Evolutionary conservation across 2,888 invertebrate species (phyloP), one percentile per base, ranked within the genome.

Genomic region (Linhomoeus sp.): DNA sequence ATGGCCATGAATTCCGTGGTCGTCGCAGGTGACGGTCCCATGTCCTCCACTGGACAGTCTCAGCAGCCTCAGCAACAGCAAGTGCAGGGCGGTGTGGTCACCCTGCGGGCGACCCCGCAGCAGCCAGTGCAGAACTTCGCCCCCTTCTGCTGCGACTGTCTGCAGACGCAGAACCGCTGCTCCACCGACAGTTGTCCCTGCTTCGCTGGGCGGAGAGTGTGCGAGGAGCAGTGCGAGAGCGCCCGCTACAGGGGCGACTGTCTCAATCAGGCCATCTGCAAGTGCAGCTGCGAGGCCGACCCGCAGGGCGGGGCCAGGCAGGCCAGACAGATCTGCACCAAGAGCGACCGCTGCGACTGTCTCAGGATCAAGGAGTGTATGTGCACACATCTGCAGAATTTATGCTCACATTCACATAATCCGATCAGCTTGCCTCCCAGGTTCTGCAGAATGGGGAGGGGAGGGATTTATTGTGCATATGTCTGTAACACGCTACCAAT

Each of bases 181-280:
- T 52, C 55, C 44, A 53, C 58, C 14, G 63, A 63, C 45, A 53
- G 54, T 14, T 63, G 63, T 49, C 61, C 62, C 1, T 63, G 63
- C 50, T 56, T 58, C 24, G 61, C 61, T 1, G 56, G 59, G 0
- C 39, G 60, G 29, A 53, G 58, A 43, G 62, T 63, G 46, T 63
- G 63, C 54, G 63, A 63, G 45, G 63, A 63, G 45, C 63, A 63
- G 46, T 63, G 63, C 52, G 63, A 63, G 48, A 55, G 55, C 38
- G 60, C 60, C 37, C 55, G 61, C 58, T 62, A 45, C 45, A 25
- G 25, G 19, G 63, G 63, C 35, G 63, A 63, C 54, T 63, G 63
- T 49, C 53, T 63, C 39, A 63, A 63, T 45, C 63, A 63, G 45
- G 63, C 63, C 15, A 63, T 63, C 24, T 63, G 63, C 56, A 64